phyloP scores from a whole-genome alignment of 2,113 vertebrate genomes.

The Tragelaphus scriptus region DNA sequence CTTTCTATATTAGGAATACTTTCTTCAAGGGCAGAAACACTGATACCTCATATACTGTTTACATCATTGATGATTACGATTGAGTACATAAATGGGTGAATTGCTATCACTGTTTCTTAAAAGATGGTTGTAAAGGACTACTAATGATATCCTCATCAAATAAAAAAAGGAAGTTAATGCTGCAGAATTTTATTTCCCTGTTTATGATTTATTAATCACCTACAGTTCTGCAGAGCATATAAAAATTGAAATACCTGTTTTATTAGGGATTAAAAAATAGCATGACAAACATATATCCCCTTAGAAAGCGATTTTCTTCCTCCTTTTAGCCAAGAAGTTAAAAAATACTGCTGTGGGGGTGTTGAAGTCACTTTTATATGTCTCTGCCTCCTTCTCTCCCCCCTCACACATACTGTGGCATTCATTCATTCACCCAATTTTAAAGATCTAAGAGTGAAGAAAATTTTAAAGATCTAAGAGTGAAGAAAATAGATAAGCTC shows the following conservation, averaged over 20 bases:
- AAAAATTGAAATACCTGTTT: background rate
- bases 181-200: background rate
- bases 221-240: background rate
- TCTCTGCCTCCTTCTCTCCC: background rate
- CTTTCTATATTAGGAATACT: background rate
- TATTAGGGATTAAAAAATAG: background rate
- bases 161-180: background rate
- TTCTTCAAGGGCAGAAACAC: background rate
- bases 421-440: background rate
- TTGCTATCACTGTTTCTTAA: background rate
- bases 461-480: background rate
- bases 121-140: background rate
- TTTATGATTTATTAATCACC: background rate
- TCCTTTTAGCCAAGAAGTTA: background rate
- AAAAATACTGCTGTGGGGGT: background rate
- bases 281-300: background rate
- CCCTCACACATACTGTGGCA: background rate
- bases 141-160: background rate
- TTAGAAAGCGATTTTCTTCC: background rate
- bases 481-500: background rate
- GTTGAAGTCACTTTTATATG: background rate
- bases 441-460: background rate
- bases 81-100: background rate
- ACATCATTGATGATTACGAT: background rate
- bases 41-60: background rate